Evolutionary conservation across 2,888 invertebrate genomes (phyloP), one percentile per base, ranked within the genome.

Genomic region (Autographa gamma): DNA sequence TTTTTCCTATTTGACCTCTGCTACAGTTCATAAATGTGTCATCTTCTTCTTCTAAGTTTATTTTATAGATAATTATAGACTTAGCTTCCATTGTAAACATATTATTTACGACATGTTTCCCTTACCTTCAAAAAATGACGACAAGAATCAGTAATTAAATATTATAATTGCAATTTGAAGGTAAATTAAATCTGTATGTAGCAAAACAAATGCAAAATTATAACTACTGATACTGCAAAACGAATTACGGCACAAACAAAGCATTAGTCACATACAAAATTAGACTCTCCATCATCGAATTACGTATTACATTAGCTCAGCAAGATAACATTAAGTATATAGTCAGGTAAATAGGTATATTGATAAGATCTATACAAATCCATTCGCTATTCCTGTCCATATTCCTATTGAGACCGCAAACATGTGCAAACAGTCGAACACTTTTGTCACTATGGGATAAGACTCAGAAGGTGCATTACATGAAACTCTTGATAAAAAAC

Each of bases 311-410:
- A 7, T 19, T 25, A 19, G 25, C 56, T 14, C 18, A 31, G 58
- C 1, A 16, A 18, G 59, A 65, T 58, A 6, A 19, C 19, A 11
- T 52, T 8, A 52, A 63, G 48, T 18, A 7, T 9, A 1, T 19
- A 48, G 38, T n/a, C 32, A 38, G 60, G 48, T 25, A 43, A 66
- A 63, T 16, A 7, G 14, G 67, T 41, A 54, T 79, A 63, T 63
- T 69, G 59, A 64, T 5, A 52, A 56, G 48, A 32, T 32, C n/a
- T 34, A n/a, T 6, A 54, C 25, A 18, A 2, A 38, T 13, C n/a
- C 18, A 74, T 74, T 75, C 56, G 43, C 52, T 7, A 63, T 38
- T 60, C 60, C 16, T 48, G 79, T 34, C 60, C 19, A 63, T 66
- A 69, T 69, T 69, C 63, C 9, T 74, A 54, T 69, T 56, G 38